Evolutionary conservation across 2,113 vertebrate genomes (phyloP).

Genomic region (Pantherophis guttatus): DNA sequence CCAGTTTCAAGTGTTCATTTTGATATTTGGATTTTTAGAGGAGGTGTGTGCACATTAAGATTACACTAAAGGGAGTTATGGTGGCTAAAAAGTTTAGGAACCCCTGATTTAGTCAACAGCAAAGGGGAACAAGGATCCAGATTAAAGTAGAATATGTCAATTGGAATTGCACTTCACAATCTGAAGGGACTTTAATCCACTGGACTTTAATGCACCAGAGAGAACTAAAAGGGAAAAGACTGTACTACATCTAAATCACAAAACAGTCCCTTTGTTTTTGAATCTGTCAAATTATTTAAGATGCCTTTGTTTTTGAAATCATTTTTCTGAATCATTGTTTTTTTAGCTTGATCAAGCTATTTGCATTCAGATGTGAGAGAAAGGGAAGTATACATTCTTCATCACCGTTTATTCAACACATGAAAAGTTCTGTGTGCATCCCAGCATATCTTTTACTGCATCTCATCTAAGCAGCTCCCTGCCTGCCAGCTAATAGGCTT

Average conservation of each 20-base stretch:
- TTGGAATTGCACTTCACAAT: neutral
- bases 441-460: neutral
- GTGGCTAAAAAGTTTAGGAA: neutral
- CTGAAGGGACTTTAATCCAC: neutral
- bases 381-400: fast-evolving
- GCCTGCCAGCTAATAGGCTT: conserved; percentile 17
- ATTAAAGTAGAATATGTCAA: neutral
- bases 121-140: neutral
- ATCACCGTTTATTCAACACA: fast-evolving
- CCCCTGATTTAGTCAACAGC: neutral
- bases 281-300: neutral
- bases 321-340: neutral
- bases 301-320: fast-evolving
- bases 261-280: neutral
- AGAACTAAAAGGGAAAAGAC: neutral
- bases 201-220: too few species aligned
- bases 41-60: neutral
- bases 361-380: fast-evolving
- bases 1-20: neutral
- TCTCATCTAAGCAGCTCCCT: neutral
- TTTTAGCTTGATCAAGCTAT: neutral
- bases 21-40: neutral
- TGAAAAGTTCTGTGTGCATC: fast-evolving
- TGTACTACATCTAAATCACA: neutral
- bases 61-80: neutral